Evolutionary conservation across 2,797 vertebrate genomes (phyloP), one percentile per base, ranked within the genome.

Genomic region (Caiman crocodilus): DNA sequence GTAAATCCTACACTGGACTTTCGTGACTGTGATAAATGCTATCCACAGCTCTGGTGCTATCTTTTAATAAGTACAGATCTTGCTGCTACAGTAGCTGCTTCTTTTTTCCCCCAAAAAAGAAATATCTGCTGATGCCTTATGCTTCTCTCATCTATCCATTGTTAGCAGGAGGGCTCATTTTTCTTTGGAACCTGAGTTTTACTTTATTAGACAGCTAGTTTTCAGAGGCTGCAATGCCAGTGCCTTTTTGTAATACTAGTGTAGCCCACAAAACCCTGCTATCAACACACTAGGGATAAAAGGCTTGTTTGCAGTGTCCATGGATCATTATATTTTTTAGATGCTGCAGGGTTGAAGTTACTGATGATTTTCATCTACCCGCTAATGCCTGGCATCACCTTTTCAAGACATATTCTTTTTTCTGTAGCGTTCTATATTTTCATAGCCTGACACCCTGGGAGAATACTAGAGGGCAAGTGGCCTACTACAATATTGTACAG

Each of bases 231-330:
- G 20, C 80, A 92, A 85, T 80, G 79, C 55, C 94, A 85, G 84
- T 35, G 79, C 61, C 57, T 73, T 59, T 84, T 90, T 89, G 83
- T 82, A 87, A 94, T 30, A 71, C 82, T 18, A 89, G 88, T 77
- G 57, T 57, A 88, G 84, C 81, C 82, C 86, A 82, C 90, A 50
- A 55, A 61, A 76, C 90, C 88, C 88, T 81, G 80, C 90, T 32
- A 90, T 81, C 92, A 93, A 78, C 94, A 84, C 92, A 92, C 93
- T 4, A 90, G 94, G 90, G 80, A 94, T 63, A 69, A 93, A 95
- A 64, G 2, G 82, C 21, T 79, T 88, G 86, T 90, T 81, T 58
- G 55, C 6, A 0, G 28, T 13, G 57, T 13, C 79, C 73, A 76
- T 4, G n/a, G 83, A 90, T 89, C 96, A 90, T 94, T 92, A 86